Evolutionary conservation across 2,113 vertebrate genomes (phyloP).

Genomic region (Fulmarus glacialis): DNA sequence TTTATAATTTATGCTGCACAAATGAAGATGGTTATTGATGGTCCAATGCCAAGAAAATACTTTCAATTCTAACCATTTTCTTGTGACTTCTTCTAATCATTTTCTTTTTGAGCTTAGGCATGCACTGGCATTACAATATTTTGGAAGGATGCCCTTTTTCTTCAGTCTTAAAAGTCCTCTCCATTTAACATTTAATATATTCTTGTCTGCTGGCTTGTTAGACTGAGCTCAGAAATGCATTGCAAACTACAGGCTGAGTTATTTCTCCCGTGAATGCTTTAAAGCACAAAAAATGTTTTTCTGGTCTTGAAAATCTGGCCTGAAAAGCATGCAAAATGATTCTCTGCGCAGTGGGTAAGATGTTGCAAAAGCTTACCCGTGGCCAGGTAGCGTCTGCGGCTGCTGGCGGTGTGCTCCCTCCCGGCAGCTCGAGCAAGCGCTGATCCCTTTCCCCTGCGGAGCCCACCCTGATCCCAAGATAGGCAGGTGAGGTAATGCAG

Average conservation of each 20-base stretch:
- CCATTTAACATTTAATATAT: not conserved
- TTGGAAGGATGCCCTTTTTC: not conserved
- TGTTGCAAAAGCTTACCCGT: not conserved
- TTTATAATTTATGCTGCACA: not conserved
- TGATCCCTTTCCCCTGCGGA: not conserved
- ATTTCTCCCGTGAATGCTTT: not conserved
- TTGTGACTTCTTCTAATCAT: not conserved
- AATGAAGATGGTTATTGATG: not conserved
- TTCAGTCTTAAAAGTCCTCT: not conserved
- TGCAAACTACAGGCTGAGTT: not conserved
- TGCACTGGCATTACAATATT: not conserved
- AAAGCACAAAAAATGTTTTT: not conserved
- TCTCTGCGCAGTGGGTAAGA: not conserved
- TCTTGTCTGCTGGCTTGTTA: not conserved
- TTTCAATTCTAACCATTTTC: not conserved
- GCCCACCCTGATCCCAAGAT: conserved; percentile 19
- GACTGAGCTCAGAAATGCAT: not conserved
- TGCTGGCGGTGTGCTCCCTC: not conserved
- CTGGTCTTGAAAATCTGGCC: not conserved
- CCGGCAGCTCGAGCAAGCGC: not conserved
- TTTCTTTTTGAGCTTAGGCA: not conserved
- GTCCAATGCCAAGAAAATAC: not conserved
- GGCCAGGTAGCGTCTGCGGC: not conserved
- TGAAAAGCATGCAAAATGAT: not conserved
- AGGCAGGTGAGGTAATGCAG: conserved; percentile 33